Evolutionary conservation across 1,140 invertebrate species (phyloP), one percentile per base, ranked within the genome.

Genomic region (Acromyrmex echinatior): DNA sequence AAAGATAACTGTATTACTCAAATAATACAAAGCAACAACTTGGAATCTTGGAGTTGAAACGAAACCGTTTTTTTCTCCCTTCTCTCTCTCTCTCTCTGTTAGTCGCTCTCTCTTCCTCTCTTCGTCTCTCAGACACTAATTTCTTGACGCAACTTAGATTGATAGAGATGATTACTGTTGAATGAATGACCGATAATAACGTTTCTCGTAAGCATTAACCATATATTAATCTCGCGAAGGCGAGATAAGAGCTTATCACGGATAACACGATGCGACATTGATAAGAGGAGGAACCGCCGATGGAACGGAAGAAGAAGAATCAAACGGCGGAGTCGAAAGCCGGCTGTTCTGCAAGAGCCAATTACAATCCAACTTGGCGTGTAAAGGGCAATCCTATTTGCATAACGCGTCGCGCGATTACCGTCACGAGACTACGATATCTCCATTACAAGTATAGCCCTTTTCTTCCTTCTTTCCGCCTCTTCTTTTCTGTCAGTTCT

Each of bases 371-470:
- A 71, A 86, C 74, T 82, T 87, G 90, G 91, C 91, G 91, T 92
- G 92, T 93, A 93, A 93, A 93, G 91, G 92, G 91, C 91, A 92
- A 93, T 92, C 91, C 88, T 92, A 95, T 95, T 95, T 94, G 92
- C 94, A 95, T 95, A 94, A 92, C 86, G 93, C 91, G 88, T 92
- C 90, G 90, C 92, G 86, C 89, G 84, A 70, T 92, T 90, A 91
- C 82, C 81, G 65, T 78, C 86, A 86, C 84, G 90, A 90, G 89
- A 86, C 91, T 91, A 74, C 87, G 92, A 94, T 93, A 95, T 93
- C 93, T 93, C 90, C 92, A 94, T 95, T 94, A 94, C 92, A 91
- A 81, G 87, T 78, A 71, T 84, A 76, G 53, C 78, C 51, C 28
- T 70, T 70, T 71, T 81, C 77, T 84, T 70, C 21, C 16, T 53